Percentiles rank a stretch among this genome's conserved stretches.
phyloP scores from a whole-genome alignment of 2,113 vertebrate species.

The Baryphthengus martii region DNA sequence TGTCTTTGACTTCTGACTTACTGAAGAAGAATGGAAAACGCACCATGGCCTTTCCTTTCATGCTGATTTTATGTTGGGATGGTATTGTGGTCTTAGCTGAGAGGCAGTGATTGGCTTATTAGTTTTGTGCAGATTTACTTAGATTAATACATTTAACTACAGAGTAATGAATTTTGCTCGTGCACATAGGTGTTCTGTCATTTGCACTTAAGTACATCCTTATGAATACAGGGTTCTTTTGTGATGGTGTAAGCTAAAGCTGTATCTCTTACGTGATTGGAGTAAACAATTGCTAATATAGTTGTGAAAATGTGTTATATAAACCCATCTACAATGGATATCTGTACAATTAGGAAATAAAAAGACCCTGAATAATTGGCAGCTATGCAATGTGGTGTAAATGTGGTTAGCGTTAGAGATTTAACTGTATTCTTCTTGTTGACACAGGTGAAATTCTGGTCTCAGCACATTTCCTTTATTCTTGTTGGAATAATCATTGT shows the following conservation, averaged over 20 bases:
- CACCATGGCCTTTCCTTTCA: not conserved
- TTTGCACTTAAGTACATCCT: not conserved
- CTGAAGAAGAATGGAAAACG: not conserved
- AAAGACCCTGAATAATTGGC: not conserved
- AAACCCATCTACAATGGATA: not conserved
- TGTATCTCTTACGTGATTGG: not conserved
- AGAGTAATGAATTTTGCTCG: not conserved
- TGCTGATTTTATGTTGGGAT: not conserved
- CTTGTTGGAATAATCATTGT: conserved; percentile 98
- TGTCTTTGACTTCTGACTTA: not conserved
- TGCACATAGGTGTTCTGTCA: not conserved
- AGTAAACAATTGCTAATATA: not conserved
- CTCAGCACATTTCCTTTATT: conserved; percentile 98
- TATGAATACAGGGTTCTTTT: not conserved
- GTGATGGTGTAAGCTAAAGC: not conserved
- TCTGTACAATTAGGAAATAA: not conserved
- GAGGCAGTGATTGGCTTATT: not conserved
- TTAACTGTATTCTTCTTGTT: conserved; percentile 12
- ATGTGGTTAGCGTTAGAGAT: not conserved
- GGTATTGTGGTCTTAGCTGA: not conserved
- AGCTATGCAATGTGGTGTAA: not conserved
- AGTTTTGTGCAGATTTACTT: not conserved
- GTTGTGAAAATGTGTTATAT: not conserved
- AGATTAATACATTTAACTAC: not conserved
- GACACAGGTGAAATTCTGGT: conserved; percentile 97